A percentile compares a stretch with the other conserved stretches of the same genome.
phyloP scores from a whole-genome alignment of 2,113 vertebrate species.

The Danio rerio region GRCz12tu NC_133200.1:6592001-6592500 shows the following conservation, averaged over 20 bases:
- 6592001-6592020: not conserved
- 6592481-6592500: no score
- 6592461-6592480: no score
- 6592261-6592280: constrained; percentile 73
- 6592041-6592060: constrained; percentile 88
- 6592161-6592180: constrained; percentile 88
- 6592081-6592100: constrained; percentile 86
- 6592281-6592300: constrained; percentile 89
- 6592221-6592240: not conserved
- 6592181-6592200: not conserved
- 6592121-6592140: constrained; percentile 91
- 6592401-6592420: no score
- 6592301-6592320: constrained; percentile 88
- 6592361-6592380: constrained; percentile 41
- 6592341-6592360: constrained; percentile 73
- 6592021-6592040: constrained; percentile 1
- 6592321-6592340: constrained; percentile 80
- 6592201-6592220: not conserved
- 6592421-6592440: no score
- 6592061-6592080: constrained; percentile 89
- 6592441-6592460: no score
- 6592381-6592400: no score
- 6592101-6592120: constrained; percentile 85
- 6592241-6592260: not conserved
- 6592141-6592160: constrained; percentile 89